A percentile compares a stretch with the other conserved stretches of the same genome.
Conservation (phyloP, 2,888 invertebrate species). For the Lasioglossum villosulum region DNA sequence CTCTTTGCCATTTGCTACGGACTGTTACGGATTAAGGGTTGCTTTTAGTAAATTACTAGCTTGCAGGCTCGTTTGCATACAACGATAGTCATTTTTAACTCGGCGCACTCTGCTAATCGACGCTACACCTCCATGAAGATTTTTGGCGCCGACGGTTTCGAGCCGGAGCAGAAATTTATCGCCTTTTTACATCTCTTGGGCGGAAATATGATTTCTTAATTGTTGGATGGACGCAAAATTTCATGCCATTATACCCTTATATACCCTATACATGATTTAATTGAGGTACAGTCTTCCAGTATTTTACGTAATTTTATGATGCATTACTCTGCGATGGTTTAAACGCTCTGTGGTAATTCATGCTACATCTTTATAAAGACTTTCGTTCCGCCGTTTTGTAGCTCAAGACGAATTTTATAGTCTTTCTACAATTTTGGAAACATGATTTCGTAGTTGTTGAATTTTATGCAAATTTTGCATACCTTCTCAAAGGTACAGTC, state of each 20-base stretch:
- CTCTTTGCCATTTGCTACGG: slow-evolving; percentile 20
- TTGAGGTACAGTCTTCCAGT: neutral
- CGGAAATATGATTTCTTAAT: neutral
- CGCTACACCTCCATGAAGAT: neutral
- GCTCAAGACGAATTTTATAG: neutral
- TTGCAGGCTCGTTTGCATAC: slow-evolving; percentile 1
- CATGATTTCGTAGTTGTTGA: neutral
- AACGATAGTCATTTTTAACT: neutral
- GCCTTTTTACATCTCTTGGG: neutral
- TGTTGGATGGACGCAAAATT: neutral
- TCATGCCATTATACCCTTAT: neutral
- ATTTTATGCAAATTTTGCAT: neutral
- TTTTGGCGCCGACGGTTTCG: neutral
- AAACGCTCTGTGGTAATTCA: too few species aligned
- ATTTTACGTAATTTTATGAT: too few species aligned
- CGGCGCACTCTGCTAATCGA: neutral
- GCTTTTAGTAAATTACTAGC: slow-evolving; percentile 22
- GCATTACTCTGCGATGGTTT: too few species aligned
- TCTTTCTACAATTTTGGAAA: neutral
- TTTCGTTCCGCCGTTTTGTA: neutral
- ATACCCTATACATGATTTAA: neutral
- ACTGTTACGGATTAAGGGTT: slow-evolving; percentile 2
- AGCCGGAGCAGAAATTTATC: neutral
- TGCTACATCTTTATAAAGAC: neutral
- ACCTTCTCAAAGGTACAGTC: neutral